Evolutionary conservation across 2,113 vertebrate species (phyloP), one percentile per base, ranked within the genome.

Genomic region (Platysteira castanea): DNA sequence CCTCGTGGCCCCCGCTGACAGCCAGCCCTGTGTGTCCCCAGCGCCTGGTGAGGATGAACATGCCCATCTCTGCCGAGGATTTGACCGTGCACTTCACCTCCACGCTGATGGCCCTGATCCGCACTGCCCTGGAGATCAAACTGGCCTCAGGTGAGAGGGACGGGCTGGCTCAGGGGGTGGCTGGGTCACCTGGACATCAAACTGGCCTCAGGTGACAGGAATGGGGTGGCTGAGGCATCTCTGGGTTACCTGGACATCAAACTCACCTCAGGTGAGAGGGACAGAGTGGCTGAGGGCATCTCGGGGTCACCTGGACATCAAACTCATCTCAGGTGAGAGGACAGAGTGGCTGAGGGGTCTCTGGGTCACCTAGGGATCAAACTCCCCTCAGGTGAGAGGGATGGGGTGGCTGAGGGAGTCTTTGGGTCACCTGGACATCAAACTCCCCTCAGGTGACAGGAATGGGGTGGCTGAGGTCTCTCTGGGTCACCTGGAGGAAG

Each of bases 31-130:
- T 77, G 4, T 77, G 73, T 87, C 95, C 47, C 50, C 97, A 99
- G 99, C 99, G 99, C 78, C 98, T 99, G 84, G 99, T 99, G 83
- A 98, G 99, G 96, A 99, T 99, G 99, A 99, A 99, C 97, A 99
- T 99, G 99, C 99, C 99, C 9, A 99, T 99, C 74, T 99, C 99
- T 0, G 98, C 98, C 0, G 98, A 98, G 44, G 99, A 99, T 94
- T 97, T 99, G 89, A 99, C 98, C 0, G 99, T 99, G 30, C 99
- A 99, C 97, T 99, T 99, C 97, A 99, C 99, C 0, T 99, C 99
- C 56, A 99, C 99, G 0, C 97, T 99, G 93, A 99, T 99, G 99
- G 99, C 99, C 52, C 98, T 99, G 94, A 99, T 99, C 93, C 98
- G 99, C 80, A 99, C 99, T 0, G 99, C 99, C 8, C 98, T 99